These are phyloP conservation scores for Lysandra coridon DNA, from an alignment of 2,888 invertebrate genomes.

Conservation along the genomic window DNA sequence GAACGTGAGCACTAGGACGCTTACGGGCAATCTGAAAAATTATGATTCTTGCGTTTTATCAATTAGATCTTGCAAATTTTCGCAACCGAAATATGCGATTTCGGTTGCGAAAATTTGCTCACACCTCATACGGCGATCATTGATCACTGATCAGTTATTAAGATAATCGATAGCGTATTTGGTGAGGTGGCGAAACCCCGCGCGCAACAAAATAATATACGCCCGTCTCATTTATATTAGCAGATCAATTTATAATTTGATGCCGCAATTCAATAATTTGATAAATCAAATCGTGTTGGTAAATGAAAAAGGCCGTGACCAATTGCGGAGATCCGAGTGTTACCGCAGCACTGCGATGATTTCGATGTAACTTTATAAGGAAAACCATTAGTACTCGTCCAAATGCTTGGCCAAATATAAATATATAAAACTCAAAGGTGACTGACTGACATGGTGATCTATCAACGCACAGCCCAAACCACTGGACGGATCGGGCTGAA, in stretches of 20 bases:
- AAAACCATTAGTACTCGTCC: not conserved
- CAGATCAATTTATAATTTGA: not conserved
- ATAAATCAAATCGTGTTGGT: slow-evolving; percentile 1
- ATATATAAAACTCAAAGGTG: too few relatives aligned
- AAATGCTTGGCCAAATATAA: not conserved
- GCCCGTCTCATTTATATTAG: not conserved
- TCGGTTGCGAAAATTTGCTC: too few relatives aligned
- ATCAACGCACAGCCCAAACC: too few relatives aligned
- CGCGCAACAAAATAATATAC: not conserved
- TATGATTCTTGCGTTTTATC: not conserved
- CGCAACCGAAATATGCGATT: not conserved
- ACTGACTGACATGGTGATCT: too few relatives aligned
- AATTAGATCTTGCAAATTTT: not conserved
- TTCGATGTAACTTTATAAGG: not conserved
- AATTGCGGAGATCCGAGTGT: not conserved
- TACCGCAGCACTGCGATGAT: not conserved
- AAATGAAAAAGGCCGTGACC: slow-evolving; percentile 10
- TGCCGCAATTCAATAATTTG: slow-evolving; percentile 2
- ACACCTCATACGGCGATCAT: not conserved
- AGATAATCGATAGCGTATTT: not conserved
- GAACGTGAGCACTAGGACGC: too few relatives aligned
- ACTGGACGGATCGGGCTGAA: too few relatives aligned
- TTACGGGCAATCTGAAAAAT: not conserved
- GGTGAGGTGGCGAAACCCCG: not conserved
- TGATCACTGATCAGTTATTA: not conserved